phyloP scores from a whole-genome alignment of 2,888 invertebrate species.

The Pyrochroa serraticornis region DNA sequence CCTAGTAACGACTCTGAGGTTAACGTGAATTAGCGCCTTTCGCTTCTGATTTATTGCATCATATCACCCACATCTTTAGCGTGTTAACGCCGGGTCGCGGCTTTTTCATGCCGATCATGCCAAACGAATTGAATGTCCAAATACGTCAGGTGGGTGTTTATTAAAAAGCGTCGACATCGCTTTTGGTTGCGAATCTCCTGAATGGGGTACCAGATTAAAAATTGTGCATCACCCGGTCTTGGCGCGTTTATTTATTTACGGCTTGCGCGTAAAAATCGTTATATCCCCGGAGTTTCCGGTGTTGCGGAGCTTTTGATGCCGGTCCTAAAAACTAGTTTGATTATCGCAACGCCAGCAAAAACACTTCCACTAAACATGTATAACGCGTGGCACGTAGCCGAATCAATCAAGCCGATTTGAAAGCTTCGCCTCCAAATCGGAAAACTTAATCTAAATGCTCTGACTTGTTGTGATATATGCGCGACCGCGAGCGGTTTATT shows the following conservation, averaged over 20 bases:
- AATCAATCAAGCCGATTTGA: slow-evolving; percentile 50
- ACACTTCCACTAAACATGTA: slow-evolving; percentile 41
- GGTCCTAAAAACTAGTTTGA: slow-evolving; percentile 2
- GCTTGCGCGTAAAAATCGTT: background rate
- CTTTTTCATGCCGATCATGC: too few species aligned
- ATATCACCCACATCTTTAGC: too few species aligned
- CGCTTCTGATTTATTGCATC: too few species aligned
- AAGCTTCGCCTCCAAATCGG: slow-evolving; percentile 47
- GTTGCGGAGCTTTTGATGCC: background rate
- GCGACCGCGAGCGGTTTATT: slow-evolving; percentile 48
- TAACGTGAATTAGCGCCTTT: too few species aligned
- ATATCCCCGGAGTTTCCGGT: background rate
- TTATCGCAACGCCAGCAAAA: background rate
- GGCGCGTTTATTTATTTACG: background rate
- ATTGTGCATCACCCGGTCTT: too few species aligned
- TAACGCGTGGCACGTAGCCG: slow-evolving; percentile 44
- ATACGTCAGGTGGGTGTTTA: too few species aligned
- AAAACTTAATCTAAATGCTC: slow-evolving; percentile 50
- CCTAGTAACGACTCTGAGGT: too few species aligned
- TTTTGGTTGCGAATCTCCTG: too few species aligned
- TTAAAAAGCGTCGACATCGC: too few species aligned
- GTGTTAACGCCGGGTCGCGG: too few species aligned
- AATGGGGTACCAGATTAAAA: too few species aligned
- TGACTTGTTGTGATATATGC: slow-evolving; percentile 51
- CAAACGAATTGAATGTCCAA: too few species aligned